Conservation (phyloP, 2,888 invertebrate species). For the Andrena praecox region DNA sequence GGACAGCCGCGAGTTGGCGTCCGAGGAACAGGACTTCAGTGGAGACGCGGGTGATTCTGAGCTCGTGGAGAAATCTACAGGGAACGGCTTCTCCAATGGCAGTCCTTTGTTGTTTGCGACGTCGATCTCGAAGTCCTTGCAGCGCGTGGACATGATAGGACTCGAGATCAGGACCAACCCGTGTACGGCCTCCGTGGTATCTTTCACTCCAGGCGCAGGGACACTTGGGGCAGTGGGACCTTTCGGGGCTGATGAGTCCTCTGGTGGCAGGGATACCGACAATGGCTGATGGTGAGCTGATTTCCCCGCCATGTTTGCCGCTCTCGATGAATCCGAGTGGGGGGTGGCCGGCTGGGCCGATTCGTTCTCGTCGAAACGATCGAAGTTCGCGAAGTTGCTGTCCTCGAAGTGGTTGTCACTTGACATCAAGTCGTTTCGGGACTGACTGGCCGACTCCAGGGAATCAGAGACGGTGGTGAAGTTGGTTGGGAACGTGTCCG, state of each 20-base stretch:
- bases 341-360: constrained; percentile 85
- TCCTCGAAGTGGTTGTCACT: constrained; percentile 90
- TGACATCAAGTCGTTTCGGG: constrained; percentile 62
- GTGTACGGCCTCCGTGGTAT: constrained; percentile 74
- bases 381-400: constrained; percentile 84
- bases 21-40: constrained; percentile 79
- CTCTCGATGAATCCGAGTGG: constrained; percentile 83
- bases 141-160: constrained; percentile 80
- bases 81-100: constrained; percentile 79
- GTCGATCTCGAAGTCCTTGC: constrained; percentile 78
- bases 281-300: constrained; percentile 87
- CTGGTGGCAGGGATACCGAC: constrained; percentile 90
- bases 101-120: constrained; percentile 68
- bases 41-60: constrained; percentile 80
- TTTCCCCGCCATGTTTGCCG: constrained; percentile 72
- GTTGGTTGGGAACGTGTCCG: constrained; percentile 81
- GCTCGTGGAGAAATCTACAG: constrained; percentile 79
- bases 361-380: constrained; percentile 76
- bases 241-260: constrained; percentile 85
- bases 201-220: constrained; percentile 42
- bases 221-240: constrained; percentile 40
- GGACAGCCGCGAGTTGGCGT: constrained; percentile 80
- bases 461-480: constrained; percentile 77
- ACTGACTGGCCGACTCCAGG: constrained; percentile 70
- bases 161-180: constrained; percentile 82